phyloP scores from a whole-genome alignment of 2,797 vertebrate species.

The Diplodus puntazzo region DNA sequence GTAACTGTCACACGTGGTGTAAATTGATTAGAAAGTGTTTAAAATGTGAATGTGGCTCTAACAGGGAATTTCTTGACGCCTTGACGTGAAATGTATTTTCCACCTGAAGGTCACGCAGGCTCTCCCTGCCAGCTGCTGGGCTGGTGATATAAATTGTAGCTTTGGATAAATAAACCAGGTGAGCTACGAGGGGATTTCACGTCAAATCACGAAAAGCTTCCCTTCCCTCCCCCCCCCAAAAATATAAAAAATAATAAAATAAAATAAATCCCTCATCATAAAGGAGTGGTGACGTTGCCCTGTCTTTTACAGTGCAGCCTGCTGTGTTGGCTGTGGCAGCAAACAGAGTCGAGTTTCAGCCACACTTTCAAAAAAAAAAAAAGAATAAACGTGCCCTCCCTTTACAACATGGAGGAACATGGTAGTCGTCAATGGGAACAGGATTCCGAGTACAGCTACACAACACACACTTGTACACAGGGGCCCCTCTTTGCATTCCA shows the following conservation, averaged over 20 bases:
- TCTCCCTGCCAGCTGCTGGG: not conserved
- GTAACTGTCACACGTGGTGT: not conserved
- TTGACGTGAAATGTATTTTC: conserved; percentile 47
- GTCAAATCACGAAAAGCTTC: conserved; percentile 18
- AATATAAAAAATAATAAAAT: too few species aligned
- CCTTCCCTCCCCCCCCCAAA: conserved; percentile 9
- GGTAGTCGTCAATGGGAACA: conserved; percentile 58
- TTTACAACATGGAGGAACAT: conserved; percentile 62
- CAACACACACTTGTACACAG: conserved; percentile 37
- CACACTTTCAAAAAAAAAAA: conserved; percentile 18
- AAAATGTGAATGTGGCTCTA: not conserved
- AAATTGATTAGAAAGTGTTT: not conserved
- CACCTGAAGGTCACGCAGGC: conserved; percentile 18
- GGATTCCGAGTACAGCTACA: conserved; percentile 46
- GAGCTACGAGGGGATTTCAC: conserved; percentile 9
- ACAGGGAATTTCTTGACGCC: not conserved
- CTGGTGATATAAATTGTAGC: conserved; percentile 11
- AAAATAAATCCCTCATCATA: not conserved
- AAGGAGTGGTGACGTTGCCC: conserved; percentile 45
- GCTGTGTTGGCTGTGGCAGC: conserved; percentile 49
- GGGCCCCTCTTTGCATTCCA: conserved; percentile 83
- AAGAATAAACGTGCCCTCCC: conserved; percentile 44
- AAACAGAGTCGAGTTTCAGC: conserved; percentile 65
- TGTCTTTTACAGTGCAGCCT: conserved; percentile 40
- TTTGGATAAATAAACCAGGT: conserved; percentile 50